Percentiles rank a stretch among this genome's conserved stretches.
phyloP scores from a whole-genome alignment of 2,888 invertebrate species.

The Belgica antarctica region DNA sequence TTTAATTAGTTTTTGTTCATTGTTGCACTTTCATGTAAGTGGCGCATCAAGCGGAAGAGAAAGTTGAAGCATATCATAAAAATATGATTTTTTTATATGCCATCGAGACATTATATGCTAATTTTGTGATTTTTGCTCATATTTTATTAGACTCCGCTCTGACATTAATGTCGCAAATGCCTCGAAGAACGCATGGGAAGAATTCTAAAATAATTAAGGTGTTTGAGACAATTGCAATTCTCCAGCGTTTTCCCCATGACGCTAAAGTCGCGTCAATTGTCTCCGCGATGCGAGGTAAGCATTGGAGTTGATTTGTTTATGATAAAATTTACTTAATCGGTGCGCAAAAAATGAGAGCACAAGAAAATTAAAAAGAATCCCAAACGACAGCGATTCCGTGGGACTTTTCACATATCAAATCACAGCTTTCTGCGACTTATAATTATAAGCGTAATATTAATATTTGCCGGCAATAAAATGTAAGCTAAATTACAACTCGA shows the following conservation, averaged over 20 bases:
- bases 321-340: neutral
- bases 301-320: conserved; percentile 37
- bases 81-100: conserved; percentile 29
- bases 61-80: neutral
- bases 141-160: conserved; percentile 15
- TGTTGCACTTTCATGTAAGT: conserved; percentile 41
- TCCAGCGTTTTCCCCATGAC: conserved; percentile 1
- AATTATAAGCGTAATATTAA: neutral
- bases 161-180: neutral
- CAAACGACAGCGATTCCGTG: conserved; percentile 28
- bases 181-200: neutral
- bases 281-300: conserved; percentile 29
- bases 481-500: neutral
- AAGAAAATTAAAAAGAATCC: neutral
- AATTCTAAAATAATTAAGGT: neutral
- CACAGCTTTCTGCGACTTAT: neutral
- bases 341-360: neutral
- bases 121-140: conserved; percentile 35
- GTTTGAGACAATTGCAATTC: neutral
- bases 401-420: conserved; percentile 36
- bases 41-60: neutral
- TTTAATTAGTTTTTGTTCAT: conserved; percentile 28
- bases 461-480: neutral
- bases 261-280: neutral
- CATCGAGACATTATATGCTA: conserved; percentile 36